These are phyloP conservation scores for Sceloporus tristichus DNA, from an alignment of 2,113 vertebrate genomes.

Conservation along the genomic window DNA sequence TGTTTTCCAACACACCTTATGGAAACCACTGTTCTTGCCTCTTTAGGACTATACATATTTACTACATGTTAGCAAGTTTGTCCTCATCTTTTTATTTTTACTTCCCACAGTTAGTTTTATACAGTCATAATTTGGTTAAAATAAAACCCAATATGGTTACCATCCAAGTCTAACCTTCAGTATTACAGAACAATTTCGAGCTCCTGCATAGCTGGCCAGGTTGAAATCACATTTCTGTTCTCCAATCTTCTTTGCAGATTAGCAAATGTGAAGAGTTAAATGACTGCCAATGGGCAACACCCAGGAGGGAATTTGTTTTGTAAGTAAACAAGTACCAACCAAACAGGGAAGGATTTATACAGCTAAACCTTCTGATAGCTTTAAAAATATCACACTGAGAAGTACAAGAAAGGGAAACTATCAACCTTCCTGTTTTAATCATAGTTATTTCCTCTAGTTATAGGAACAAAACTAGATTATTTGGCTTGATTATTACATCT, in stretches of 20 bases:
- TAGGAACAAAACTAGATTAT: conserved; percentile 38
- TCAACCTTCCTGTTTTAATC: conserved; percentile 38
- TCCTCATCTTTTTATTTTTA: background rate
- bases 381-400: conserved; percentile 36
- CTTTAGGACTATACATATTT: background rate
- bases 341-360: conserved; percentile 17
- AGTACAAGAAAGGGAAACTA: conserved; percentile 47
- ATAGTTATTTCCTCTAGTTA: conserved; percentile 58
- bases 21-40: background rate
- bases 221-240: background rate
- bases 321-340: background rate
- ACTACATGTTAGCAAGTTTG: background rate
- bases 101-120: background rate
- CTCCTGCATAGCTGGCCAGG: background rate
- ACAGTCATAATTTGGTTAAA: background rate
- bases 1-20: background rate
- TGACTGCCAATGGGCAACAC: conserved; percentile 15
- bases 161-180: background rate
- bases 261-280: background rate
- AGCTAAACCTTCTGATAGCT: conserved; percentile 16
- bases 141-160: background rate
- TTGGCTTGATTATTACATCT: conserved; percentile 35
- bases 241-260: background rate
- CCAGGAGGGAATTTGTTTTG: fast-evolving
- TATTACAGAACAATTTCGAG: background rate